phyloP scores from a whole-genome alignment of 2,888 invertebrate species.

The Podotricha telesiphe region DNA sequence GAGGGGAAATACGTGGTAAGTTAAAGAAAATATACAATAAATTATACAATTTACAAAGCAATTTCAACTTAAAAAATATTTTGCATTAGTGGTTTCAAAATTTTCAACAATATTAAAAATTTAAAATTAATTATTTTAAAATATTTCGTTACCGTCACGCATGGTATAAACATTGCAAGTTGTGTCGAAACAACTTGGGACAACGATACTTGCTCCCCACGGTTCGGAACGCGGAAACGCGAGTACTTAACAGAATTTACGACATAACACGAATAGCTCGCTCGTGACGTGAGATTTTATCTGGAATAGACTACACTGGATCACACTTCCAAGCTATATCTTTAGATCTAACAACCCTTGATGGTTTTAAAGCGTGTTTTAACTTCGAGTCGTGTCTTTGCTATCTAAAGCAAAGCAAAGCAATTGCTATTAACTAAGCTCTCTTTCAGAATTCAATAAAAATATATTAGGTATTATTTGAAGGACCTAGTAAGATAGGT shows the following conservation, averaged over 20 bases:
- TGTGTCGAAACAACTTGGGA: constrained; percentile 35
- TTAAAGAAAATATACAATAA: no score
- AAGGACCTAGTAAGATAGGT: no score
- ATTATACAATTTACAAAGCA: no score
- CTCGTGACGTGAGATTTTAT: constrained; percentile 50
- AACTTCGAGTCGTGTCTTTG: constrained; percentile 13
- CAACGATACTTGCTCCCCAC: constrained; percentile 34
- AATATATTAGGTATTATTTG: no score
- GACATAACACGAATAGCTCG: constrained; percentile 49
- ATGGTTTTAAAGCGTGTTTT: background rate
- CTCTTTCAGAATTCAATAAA: no score
- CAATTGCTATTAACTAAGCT: background rate
- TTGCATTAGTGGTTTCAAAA: no score
- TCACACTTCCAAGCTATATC: constrained; percentile 39
- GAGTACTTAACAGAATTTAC: constrained; percentile 48
- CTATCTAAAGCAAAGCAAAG: background rate
- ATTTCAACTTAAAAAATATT: no score
- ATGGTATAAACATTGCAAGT: constrained; percentile 8
- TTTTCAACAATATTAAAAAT: no score
- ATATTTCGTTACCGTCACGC: constrained; percentile 29
- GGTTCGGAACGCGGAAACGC: constrained; percentile 50
- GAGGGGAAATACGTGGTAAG: no score
- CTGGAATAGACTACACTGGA: constrained; percentile 41
- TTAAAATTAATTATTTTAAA: no score
- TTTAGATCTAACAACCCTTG: constrained; percentile 24